Percentiles rank a stretch among this genome's conserved stretches.
These are phyloP conservation scores for Cinara cedri DNA, from an alignment of 2,888 invertebrate species.

Conservation along the genomic window DNA sequence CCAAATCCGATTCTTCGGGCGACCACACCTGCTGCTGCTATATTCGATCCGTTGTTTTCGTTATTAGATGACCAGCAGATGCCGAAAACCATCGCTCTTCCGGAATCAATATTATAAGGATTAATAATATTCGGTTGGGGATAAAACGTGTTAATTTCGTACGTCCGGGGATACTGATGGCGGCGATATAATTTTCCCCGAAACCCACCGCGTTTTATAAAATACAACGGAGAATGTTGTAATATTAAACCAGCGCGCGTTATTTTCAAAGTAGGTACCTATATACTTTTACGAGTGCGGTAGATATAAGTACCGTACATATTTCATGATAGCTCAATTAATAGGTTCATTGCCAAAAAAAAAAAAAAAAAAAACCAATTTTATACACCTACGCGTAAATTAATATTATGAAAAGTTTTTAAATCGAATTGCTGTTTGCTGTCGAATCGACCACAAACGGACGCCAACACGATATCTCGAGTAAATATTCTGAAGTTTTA, in stretches of 20 bases:
- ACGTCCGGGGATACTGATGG: background rate
- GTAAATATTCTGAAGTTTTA: too few relatives aligned
- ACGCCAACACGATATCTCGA: too few relatives aligned
- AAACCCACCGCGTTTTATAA: background rate
- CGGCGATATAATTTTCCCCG: background rate
- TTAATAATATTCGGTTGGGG: background rate
- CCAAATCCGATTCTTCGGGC: background rate
- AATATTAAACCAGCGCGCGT: background rate
- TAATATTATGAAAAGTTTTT: too few relatives aligned
- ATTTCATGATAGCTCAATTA: background rate
- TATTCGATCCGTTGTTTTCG: background rate
- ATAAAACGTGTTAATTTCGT: background rate
- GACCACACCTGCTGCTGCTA: background rate
- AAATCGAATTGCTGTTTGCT: too few relatives aligned
- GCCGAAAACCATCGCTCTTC: background rate
- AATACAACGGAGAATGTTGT: background rate
- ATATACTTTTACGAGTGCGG: background rate
- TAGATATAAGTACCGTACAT: background rate
- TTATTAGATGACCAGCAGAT: background rate
- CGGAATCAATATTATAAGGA: conserved; percentile 3
- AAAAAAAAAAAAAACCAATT: too few relatives aligned
- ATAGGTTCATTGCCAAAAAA: background rate
- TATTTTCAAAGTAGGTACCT: too few relatives aligned
- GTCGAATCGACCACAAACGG: too few relatives aligned
- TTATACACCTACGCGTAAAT: too few relatives aligned